These are phyloP conservation scores for Drosophila teissieri DNA, from an alignment of 1,140 invertebrate species.

Conservation along the genomic window DNA sequence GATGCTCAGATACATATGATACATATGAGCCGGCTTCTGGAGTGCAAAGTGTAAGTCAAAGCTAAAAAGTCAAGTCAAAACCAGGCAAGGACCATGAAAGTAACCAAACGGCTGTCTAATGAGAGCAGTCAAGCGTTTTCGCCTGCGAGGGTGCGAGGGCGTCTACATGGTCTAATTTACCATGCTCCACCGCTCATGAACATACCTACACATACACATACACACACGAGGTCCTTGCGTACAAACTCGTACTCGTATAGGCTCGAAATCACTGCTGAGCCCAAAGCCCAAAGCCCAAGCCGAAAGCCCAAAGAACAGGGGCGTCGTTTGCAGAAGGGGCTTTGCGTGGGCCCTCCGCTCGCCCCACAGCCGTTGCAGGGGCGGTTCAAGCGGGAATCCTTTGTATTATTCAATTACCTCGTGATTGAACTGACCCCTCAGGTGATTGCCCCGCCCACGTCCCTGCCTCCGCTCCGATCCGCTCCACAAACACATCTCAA, in stretches of 20 bases:
- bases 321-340: background rate
- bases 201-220: too few relatives aligned
- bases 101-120: constrained; percentile 68
- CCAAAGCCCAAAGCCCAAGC: background rate
- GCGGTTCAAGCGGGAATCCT: background rate
- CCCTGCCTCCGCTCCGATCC: too few relatives aligned
- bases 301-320: background rate
- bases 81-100: constrained; percentile 63
- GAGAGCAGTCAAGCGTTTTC: constrained; percentile 59
- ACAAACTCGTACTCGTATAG: background rate
- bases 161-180: constrained; percentile 51
- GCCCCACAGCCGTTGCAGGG: background rate
- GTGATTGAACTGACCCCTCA: constrained; percentile 15
- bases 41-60: constrained; percentile 70
- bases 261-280: background rate
- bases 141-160: constrained; percentile 1
- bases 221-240: too few relatives aligned
- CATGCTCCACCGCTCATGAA: constrained; percentile 18
- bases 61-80: constrained; percentile 61
- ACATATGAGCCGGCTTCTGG: constrained; percentile 35
- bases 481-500: background rate
- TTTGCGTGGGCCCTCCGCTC: background rate
- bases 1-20: constrained; percentile 15
- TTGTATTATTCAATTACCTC: constrained; percentile 16
- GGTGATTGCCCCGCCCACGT: constrained; percentile 2